These are phyloP conservation scores for Ceratitis capitata DNA, from an alignment of 1,140 invertebrate species.

Conservation along the genomic window DNA sequence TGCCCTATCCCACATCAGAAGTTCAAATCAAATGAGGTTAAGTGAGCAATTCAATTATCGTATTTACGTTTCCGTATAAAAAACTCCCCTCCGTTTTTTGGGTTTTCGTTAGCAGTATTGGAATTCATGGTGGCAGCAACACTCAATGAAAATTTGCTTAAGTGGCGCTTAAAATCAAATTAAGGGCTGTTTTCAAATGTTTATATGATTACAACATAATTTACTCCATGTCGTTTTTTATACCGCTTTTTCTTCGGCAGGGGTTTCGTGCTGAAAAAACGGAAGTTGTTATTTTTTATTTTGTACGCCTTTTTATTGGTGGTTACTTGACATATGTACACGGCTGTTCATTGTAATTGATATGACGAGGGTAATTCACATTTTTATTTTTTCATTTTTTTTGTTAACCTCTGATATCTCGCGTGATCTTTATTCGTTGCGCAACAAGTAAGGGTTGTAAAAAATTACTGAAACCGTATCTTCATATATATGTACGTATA, in stretches of 20 bases:
- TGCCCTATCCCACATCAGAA: neutral
- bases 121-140: neutral
- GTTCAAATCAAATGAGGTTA: slow-evolving; percentile 24
- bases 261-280: neutral
- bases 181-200: neutral
- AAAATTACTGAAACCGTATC: neutral
- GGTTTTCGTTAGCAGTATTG: too few relatives aligned
- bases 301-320: slow-evolving; percentile 38
- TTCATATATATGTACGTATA: neutral
- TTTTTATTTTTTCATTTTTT: neutral
- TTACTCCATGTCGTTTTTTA: neutral
- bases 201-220: slow-evolving; percentile 33
- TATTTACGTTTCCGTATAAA: neutral
- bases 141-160: slow-evolving; percentile 18
- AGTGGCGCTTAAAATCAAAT: slow-evolving; percentile 36
- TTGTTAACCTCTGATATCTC: neutral
- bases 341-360: slow-evolving; percentile 28
- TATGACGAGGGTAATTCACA: slow-evolving; percentile 25
- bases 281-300: slow-evolving; percentile 37
- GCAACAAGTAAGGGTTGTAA: slow-evolving; percentile 40
- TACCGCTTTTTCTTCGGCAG: neutral
- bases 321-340: slow-evolving; percentile 35
- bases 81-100: neutral
- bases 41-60: slow-evolving; percentile 6
- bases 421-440: slow-evolving; percentile 2